These are phyloP conservation scores for Aethina tumida DNA, from an alignment of 1,140 invertebrate genomes.

Conservation along the genomic window DNA sequence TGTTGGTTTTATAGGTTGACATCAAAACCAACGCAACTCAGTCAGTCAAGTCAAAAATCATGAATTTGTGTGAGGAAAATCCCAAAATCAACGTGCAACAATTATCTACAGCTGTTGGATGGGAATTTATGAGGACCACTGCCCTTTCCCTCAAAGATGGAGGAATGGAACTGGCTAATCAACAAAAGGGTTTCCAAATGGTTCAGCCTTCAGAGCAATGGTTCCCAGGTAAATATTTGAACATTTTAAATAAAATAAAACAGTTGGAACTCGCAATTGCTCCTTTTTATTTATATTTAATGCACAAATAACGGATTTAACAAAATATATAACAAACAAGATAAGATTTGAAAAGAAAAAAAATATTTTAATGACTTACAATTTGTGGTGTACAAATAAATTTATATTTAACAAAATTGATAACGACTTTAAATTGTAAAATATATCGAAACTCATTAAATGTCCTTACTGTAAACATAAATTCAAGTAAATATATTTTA, in stretches of 20 bases:
- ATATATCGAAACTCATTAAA: background rate
- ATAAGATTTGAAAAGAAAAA: too few species aligned
- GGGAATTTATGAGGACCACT: slow-evolving; percentile 68
- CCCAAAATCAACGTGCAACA: slow-evolving; percentile 55
- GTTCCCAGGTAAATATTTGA: slow-evolving; percentile 60
- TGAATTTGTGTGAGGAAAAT: slow-evolving; percentile 67
- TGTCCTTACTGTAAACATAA: background rate
- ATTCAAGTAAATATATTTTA: background rate
- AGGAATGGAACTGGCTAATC: slow-evolving; percentile 50
- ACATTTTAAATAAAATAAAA: slow-evolving; percentile 4
- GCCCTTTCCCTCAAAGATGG: slow-evolving; percentile 56
- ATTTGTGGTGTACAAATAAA: too few species aligned
- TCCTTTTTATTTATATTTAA: background rate
- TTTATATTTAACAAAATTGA: too few species aligned
- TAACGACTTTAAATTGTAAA: background rate
- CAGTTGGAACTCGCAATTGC: too few species aligned
- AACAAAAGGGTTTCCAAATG: slow-evolving; percentile 69
- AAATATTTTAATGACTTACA: too few species aligned
- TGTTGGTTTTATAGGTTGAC: slow-evolving; percentile 35
- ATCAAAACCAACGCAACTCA: slow-evolving; percentile 72
- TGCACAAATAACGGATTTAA: background rate
- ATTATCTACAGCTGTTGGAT: slow-evolving; percentile 63
- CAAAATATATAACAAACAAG: background rate
- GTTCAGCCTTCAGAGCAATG: slow-evolving; percentile 79
- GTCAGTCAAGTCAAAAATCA: slow-evolving; percentile 68